Evolutionary conservation across 2,113 vertebrate genomes (phyloP).

Genomic region (Anoplopoma fimbria): DNA sequence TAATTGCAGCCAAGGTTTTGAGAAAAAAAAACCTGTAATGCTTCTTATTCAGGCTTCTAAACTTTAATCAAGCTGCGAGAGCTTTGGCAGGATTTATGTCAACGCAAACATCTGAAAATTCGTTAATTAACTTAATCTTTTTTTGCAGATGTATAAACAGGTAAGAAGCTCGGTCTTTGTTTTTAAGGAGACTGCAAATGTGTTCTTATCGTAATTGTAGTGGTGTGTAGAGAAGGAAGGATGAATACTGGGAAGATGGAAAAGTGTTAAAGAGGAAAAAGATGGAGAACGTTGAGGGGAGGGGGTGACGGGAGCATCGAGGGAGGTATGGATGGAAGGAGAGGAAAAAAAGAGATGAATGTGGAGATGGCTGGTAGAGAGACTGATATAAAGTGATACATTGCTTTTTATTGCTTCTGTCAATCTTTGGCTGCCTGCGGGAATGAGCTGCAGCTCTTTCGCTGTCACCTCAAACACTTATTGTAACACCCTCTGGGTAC

Average conservation of each 20-base stretch:
- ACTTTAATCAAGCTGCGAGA: slow-evolving; percentile 10
- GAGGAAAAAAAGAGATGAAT: not conserved
- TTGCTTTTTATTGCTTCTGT: slow-evolving; percentile 75
- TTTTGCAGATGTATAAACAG: slow-evolving; percentile 21
- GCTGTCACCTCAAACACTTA: slow-evolving; percentile 65
- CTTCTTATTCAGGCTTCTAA: not conserved
- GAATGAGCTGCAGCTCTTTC: slow-evolving; percentile 43
- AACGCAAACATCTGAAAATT: not conserved
- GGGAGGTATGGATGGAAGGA: slow-evolving; percentile 34
- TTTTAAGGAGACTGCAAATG: slow-evolving; percentile 6
- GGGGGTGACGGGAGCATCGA: slow-evolving; percentile 23
- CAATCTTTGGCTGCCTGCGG: slow-evolving; percentile 61
- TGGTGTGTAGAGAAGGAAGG: not conserved
- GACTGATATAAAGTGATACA: slow-evolving; percentile 68
- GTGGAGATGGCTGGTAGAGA: slow-evolving; percentile 34
- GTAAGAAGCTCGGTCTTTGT: not conserved
- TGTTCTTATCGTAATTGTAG: slow-evolving; percentile 23
- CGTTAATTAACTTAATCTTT: not conserved
- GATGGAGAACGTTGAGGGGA: not conserved
- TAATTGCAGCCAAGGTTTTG: slow-evolving; percentile 1
- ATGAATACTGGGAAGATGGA: slow-evolving; percentile 10
- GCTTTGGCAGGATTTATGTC: not conserved
- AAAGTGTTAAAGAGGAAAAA: slow-evolving; percentile 20
- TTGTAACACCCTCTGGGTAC: slow-evolving; percentile 55
- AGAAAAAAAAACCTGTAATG: not conserved